A percentile compares a stretch with the other conserved stretches of the same genome.
Conservation (phyloP, 1,140 invertebrate species). For the Cotesia glomerata region DNA sequence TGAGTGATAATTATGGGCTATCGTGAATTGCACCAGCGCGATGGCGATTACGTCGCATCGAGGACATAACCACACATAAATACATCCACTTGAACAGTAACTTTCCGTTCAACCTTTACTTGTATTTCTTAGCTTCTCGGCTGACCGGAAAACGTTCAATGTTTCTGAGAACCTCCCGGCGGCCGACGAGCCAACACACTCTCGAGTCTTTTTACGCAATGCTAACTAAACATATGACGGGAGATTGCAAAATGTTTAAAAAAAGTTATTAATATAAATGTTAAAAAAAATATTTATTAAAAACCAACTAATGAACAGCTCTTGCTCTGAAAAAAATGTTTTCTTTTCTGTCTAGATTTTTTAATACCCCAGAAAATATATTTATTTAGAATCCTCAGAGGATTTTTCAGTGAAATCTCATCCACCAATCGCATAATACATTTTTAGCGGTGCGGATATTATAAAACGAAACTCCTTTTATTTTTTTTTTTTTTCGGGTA, state of each 20-base stretch:
- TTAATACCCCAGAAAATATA: no score
- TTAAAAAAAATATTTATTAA: not conserved
- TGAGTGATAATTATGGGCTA: constrained; percentile 28
- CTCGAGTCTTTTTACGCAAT: constrained; percentile 7
- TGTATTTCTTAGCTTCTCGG: not conserved
- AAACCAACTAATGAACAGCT: no score
- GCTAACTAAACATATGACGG: not conserved
- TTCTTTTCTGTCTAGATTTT: no score
- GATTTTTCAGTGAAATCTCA: no score
- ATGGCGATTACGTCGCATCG: constrained; percentile 25
- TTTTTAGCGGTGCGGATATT: no score
- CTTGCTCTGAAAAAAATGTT: no score
- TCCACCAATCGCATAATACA: no score
- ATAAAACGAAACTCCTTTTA: not conserved
- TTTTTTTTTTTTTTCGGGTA: not conserved
- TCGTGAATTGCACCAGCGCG: constrained; percentile 21
- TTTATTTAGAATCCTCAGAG: no score
- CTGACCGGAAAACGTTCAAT: constrained; percentile 21
- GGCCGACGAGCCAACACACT: not conserved
- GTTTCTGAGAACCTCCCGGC: constrained; percentile 14
- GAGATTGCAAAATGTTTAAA: constrained; percentile 2
- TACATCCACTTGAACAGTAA: not conserved
- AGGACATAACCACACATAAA: constrained; percentile 16
- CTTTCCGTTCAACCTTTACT: constrained; percentile 19
- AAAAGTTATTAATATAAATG: not conserved